Conservation (phyloP, 1,140 invertebrate genomes). For the Triops cancriformis region DNA sequence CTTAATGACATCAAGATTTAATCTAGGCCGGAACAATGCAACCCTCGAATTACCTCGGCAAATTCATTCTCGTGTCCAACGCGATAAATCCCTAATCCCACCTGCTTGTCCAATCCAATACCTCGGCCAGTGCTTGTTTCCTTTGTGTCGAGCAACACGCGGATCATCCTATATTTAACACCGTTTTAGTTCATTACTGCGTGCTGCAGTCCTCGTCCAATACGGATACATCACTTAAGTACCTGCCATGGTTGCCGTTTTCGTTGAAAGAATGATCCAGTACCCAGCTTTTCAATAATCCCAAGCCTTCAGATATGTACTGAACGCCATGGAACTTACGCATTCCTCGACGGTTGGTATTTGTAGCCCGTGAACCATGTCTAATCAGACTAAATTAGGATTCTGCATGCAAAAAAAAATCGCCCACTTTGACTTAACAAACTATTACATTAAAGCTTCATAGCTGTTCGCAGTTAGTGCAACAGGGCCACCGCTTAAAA, state of each 20-base stretch:
- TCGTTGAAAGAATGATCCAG: slow-evolving; percentile 22
- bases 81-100: slow-evolving; percentile 27
- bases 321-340: slow-evolving; percentile 15
- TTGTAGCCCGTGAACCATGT: slow-evolving; percentile 14
- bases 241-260: slow-evolving; percentile 22
- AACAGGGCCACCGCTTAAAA: slow-evolving; percentile 20
- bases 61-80: slow-evolving; percentile 28
- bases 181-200: not conserved
- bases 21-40: not conserved
- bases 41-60: slow-evolving; percentile 21
- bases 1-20: slow-evolving; percentile 18
- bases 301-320: slow-evolving; percentile 17
- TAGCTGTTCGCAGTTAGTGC: slow-evolving; percentile 24
- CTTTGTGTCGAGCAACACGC: slow-evolving; percentile 25
- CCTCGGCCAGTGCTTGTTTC: not conserved
- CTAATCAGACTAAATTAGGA: not conserved
- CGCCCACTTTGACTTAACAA: not conserved
- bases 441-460: slow-evolving; percentile 26
- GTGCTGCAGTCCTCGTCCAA: not conserved
- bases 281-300: slow-evolving; percentile 21
- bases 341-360: not conserved
- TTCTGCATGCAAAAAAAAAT: not conserved
- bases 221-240: not conserved
- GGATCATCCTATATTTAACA: slow-evolving; percentile 21
- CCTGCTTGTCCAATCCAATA: slow-evolving; percentile 26